Conservation (phyloP, 2,113 vertebrate genomes). For the Micronycteris hirsuta region DNA sequence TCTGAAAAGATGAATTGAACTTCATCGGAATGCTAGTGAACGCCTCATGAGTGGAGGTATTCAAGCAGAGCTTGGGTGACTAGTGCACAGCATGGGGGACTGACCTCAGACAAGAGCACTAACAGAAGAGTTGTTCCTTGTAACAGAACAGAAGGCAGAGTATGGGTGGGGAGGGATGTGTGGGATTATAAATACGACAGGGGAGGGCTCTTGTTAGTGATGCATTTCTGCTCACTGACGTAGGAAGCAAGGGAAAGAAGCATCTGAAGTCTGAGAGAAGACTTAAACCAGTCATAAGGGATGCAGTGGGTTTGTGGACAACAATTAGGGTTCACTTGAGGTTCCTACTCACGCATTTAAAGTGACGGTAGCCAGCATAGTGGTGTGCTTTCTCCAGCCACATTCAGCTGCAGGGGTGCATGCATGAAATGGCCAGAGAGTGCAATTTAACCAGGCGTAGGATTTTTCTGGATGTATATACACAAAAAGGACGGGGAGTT, state of each 20-base stretch:
- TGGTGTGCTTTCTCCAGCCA: neutral
- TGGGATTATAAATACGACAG: neutral
- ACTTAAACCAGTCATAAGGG: neutral
- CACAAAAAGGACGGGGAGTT: neutral
- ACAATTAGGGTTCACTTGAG: neutral
- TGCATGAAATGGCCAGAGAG: neutral
- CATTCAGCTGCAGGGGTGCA: neutral
- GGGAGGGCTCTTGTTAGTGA: neutral
- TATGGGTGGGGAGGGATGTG: neutral
- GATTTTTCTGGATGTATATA: neutral
- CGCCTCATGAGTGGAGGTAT: neutral
- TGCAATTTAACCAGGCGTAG: neutral
- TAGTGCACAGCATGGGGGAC: neutral
- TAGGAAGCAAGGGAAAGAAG: neutral
- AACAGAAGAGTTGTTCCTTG: neutral
- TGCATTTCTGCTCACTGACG: neutral
- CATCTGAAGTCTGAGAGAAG: neutral
- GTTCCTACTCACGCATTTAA: neutral
- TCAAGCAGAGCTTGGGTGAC: neutral
- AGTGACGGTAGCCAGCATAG: neutral
- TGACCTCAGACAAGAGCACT: neutral
- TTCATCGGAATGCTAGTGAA: neutral
- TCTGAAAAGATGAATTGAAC: neutral
- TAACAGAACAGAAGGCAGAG: neutral
- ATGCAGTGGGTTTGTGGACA: neutral